phyloP scores from a whole-genome alignment of 2,113 vertebrate genomes.

The Colistium nudipinnis region DNA sequence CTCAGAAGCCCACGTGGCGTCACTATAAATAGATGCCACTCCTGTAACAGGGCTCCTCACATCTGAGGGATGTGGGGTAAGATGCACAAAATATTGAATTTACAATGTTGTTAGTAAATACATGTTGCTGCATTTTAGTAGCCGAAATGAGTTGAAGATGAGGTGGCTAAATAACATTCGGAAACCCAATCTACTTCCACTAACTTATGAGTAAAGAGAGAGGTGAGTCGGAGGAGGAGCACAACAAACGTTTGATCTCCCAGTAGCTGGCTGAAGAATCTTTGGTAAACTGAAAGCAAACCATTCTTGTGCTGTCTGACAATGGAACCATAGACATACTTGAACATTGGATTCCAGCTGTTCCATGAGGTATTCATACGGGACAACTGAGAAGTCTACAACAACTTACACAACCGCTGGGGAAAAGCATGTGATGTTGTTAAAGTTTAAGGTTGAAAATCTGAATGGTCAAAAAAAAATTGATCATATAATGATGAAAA shows the following conservation, averaged over 20 bases:
- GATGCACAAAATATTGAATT: background rate
- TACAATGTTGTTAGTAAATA: background rate
- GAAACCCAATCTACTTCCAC: too few species aligned
- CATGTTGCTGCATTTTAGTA: background rate
- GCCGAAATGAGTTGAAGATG: background rate
- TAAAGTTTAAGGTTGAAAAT: too few species aligned
- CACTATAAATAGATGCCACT: constrained; percentile 73
- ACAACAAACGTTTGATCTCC: too few species aligned
- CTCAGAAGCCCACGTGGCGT: constrained; percentile 52
- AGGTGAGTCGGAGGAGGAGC: too few species aligned
- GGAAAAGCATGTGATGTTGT: too few species aligned
- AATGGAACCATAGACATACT: background rate
- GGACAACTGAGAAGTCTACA: background rate
- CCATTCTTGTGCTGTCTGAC: background rate
- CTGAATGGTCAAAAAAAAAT: too few species aligned
- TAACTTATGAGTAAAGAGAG: too few species aligned
- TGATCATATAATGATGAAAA: too few species aligned
- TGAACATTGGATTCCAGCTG: background rate
- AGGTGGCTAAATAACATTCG: background rate
- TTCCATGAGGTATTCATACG: background rate
- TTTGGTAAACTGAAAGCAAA: background rate
- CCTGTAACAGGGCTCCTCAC: background rate
- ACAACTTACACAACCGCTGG: background rate
- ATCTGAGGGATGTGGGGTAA: background rate
- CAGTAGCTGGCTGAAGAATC: too few species aligned